Percentiles rank a stretch among this genome's conserved stretches.
Evolutionary conservation across 2,888 invertebrate species (phyloP).

Genomic region (Callinectes sapidus): DNA sequence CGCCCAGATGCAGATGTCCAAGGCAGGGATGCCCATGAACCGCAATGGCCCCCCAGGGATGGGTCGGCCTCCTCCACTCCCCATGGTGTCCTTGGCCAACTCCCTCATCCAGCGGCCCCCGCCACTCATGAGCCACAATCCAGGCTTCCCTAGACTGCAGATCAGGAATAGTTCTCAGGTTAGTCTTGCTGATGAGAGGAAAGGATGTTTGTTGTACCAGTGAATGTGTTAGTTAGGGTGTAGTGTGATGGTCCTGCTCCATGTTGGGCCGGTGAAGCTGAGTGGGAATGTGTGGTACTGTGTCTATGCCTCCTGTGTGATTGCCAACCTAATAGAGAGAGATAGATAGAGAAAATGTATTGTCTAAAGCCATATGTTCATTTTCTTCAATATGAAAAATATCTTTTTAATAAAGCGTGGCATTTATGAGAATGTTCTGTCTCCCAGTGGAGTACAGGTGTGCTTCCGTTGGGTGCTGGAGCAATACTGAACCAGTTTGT

Average conservation of each 20-base stretch:
- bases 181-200: not conserved
- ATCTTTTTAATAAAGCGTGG: not conserved
- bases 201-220: not conserved
- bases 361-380: not conserved
- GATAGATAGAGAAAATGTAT: no score
- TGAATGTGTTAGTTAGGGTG: not conserved
- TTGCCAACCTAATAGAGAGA: no score
- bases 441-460: constrained; percentile 57
- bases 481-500: constrained; percentile 54
- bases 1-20: constrained; percentile 49
- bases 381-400: not conserved
- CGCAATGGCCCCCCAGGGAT: constrained; percentile 45
- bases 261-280: no score
- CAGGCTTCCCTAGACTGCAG: constrained; percentile 40
- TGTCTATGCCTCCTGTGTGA: no score
- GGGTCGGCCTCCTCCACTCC: constrained; percentile 50
- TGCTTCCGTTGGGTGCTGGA: constrained; percentile 49
- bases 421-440: not conserved
- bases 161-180: constrained; percentile 15
- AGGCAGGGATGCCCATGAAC: constrained; percentile 39
- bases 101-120: constrained; percentile 39
- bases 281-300: no score
- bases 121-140: constrained; percentile 37
- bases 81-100: constrained; percentile 41
- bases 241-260: no score